Evolutionary conservation across 2,797 vertebrate species (phyloP), one percentile per base, ranked within the genome.

Genomic region (Amazonetta brasiliensis): DNA sequence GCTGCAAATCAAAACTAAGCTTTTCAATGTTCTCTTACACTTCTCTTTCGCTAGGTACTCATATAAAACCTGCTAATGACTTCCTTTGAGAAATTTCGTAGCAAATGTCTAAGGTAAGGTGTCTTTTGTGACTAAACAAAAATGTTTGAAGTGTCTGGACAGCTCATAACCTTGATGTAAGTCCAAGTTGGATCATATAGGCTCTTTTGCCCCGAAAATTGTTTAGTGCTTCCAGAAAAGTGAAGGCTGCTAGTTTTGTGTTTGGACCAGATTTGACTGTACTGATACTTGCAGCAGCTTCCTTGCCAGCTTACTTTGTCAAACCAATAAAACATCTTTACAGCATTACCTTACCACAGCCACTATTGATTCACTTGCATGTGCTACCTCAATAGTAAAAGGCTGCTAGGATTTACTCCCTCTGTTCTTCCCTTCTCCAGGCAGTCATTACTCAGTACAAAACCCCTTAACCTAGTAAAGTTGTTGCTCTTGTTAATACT

Each of bases 271-370:
- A 91, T 92, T 91, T 94, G 90, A 92, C 87, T 88, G 79, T 81
- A 80, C 81, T 75, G 89, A 95, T 95, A 95, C 85, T 97, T 94
- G 93, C 81, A 97, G 92, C 85, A 94, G 63, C 91, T 54, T 95
- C 83, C 87, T 75, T 97, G 89, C 74, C 97, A 97, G 95, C 92
- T 90, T 97, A 88, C 95, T 97, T 96, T 94, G 93, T 95, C 92
- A 94, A 95, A 96, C 95, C 95, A 88, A 98, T 98, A 98, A 98
- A 98, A 63, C 87, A 98, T 98, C 94, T 98, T 98, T 98, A 98
- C 96, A 97, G 75, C 96, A 79, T 48, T 74, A 93, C 78, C 97
- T 98, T 97, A 96, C 96, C 62, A 97, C 92, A 92, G 95, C 95
- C 87, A 91, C 97, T 98, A 98, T 98, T 98, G 98, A 98, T 98